phyloP scores from a whole-genome alignment of 1,140 invertebrate species.

The Psilanteris sp. region DNA sequence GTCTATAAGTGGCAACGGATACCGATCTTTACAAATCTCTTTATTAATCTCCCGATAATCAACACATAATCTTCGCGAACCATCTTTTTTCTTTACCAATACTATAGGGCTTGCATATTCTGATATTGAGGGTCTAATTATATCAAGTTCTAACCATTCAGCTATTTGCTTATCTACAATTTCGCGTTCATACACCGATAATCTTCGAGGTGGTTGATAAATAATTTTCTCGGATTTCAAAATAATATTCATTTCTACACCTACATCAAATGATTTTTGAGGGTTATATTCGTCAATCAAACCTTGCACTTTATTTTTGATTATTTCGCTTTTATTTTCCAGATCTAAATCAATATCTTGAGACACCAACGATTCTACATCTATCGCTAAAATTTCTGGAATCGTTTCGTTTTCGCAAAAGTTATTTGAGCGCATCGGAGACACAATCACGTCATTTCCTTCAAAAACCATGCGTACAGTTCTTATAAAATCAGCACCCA shows the following conservation, averaged over 20 bases:
- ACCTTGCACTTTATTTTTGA: not conserved
- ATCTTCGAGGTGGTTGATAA: not conserved
- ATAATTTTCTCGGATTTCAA: not conserved
- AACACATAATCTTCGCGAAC: not conserved
- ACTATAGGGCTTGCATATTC: conserved; percentile 10
- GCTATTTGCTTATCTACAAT: not conserved
- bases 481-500: conserved; percentile 20
- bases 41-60: conserved; percentile 1
- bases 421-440: not conserved
- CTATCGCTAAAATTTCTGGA: conserved; percentile 6
- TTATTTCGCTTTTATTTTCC: conserved; percentile 10
- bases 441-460: not conserved
- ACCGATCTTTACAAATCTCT: not conserved
- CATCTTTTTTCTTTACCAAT: not conserved
- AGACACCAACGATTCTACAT: not conserved
- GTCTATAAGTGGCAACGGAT: not conserved
- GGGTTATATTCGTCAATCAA: conserved; percentile 1
- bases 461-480: conserved; percentile 4
- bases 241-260: not conserved
- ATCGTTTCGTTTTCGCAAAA: not conserved
- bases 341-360: too few relatives aligned
- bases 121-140: not conserved
- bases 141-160: not conserved
- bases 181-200: not conserved
- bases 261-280: not conserved